phyloP scores from a whole-genome alignment of 2,888 invertebrate species.

The Caradrina kadenii region DNA sequence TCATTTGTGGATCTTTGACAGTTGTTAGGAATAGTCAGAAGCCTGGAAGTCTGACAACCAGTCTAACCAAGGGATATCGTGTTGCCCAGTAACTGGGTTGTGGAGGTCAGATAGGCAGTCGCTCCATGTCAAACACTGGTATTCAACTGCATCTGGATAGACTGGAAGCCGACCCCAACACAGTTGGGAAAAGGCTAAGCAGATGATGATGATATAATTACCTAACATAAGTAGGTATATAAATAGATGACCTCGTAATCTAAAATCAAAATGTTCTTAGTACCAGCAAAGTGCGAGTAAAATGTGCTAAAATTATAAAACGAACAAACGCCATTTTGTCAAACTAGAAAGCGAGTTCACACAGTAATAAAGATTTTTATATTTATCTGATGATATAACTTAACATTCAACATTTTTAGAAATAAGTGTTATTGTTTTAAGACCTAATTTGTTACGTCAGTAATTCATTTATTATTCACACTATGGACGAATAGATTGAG shows the following conservation, averaged over 20 bases:
- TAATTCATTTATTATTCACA: constrained; percentile 5
- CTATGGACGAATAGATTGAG: not conserved
- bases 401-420: constrained; percentile 39
- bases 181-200: too few relatives aligned
- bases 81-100: too few relatives aligned
- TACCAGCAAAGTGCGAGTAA: constrained; percentile 21
- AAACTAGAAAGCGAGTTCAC: constrained; percentile 60
- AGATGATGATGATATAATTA: too few relatives aligned
- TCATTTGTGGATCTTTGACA: too few relatives aligned
- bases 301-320: constrained; percentile 17
- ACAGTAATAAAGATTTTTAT: constrained; percentile 52
- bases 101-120: too few relatives aligned
- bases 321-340: constrained; percentile 48
- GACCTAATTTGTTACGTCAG: constrained; percentile 34
- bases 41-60: too few relatives aligned
- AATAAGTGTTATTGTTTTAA: constrained; percentile 43
- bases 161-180: too few relatives aligned
- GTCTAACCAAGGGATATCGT: too few relatives aligned
- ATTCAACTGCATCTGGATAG: too few relatives aligned
- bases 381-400: constrained; percentile 55
- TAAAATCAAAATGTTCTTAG: constrained; percentile 18
- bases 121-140: too few relatives aligned
- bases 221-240: not conserved
- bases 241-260: constrained; percentile 5
- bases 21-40: too few relatives aligned